Evolutionary conservation across 2,888 invertebrate genomes (phyloP), one percentile per base, ranked within the genome.

Genomic region (Bursaphelenchus okinawaensis): DNA sequence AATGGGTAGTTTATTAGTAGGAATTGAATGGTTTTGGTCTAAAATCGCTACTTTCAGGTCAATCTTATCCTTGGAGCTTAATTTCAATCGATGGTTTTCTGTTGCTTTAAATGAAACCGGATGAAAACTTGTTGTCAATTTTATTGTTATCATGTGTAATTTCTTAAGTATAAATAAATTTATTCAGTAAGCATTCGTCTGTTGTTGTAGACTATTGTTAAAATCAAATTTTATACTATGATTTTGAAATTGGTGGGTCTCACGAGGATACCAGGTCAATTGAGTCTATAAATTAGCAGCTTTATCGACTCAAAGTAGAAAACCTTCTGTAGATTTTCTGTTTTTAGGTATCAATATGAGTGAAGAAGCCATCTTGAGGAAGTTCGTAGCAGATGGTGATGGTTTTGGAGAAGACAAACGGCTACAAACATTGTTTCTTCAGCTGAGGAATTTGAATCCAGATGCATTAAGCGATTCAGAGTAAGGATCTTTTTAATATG

Each of bases 341-440:
- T n/a, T n/a, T n/a, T n/a, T n/a, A n/a, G n/a, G n/a, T n/a, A n/a
- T 22, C 22, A 12, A 31, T 27, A 72, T 69, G 69, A 26, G 55
- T 16, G 96, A 96, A 85, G 95, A 95, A 83, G 91, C 94, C 52
- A 93, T 95, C 68, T 89, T 91, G 74, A 87, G 93, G 74, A 88
- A 93, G 70, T 86, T 96, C 50, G 85, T 95, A 28, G 92, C 95
- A 77, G 96, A 96, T 83, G 96, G 95, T 19, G 95, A 96, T 86
- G 95, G 95, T 7, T 92, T 91, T 9, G 94, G 93, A 22, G 96
- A 96, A 82, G 95, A 96, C 82, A 87, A 93, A 65, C 86, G 93
- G 20, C 66, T 78, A 20, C 63, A 70, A 23, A 64, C 72, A 22
- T 23, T 78, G 1, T 55, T 69, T 20, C 22, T 40, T 40, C 40